Conservation (phyloP, 2,888 invertebrate species). For the Drosophila incognita region DNA sequence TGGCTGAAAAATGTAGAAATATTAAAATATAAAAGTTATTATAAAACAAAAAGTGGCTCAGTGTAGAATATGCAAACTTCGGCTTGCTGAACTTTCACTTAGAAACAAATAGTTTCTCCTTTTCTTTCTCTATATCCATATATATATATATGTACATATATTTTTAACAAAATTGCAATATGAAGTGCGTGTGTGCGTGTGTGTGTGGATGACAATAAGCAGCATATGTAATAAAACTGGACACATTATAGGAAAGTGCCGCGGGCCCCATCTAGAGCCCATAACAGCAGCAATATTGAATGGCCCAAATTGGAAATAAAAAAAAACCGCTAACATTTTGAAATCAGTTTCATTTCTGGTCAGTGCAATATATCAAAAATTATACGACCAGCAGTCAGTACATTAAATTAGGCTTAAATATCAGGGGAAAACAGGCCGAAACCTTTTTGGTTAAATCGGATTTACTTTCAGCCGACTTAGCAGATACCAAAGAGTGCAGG, state of each 20-base stretch:
- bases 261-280: constrained; percentile 48
- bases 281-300: constrained; percentile 33
- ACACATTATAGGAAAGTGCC: constrained; percentile 68
- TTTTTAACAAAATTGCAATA: constrained; percentile 58
- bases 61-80: constrained; percentile 19
- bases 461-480: not conserved
- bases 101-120: not conserved
- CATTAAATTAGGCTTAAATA: not conserved
- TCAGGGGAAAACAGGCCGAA: not conserved
- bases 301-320: constrained; percentile 24
- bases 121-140: not conserved
- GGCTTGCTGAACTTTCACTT: not conserved
- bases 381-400: not conserved
- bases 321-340: constrained; percentile 3
- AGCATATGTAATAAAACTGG: constrained; percentile 74
- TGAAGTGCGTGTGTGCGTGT: constrained; percentile 20
- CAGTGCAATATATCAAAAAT: not conserved
- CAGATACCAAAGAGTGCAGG: not conserved
- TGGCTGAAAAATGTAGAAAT: not conserved
- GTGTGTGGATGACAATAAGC: constrained; percentile 66
- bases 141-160: constrained; percentile 19
- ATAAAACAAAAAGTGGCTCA: not conserved
- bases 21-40: not conserved
- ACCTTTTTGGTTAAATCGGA: not conserved
- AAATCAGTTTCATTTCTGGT: constrained; percentile 15